phyloP scores from a whole-genome alignment of 2,888 invertebrate genomes.

The Tinea semifulvella region DNA sequence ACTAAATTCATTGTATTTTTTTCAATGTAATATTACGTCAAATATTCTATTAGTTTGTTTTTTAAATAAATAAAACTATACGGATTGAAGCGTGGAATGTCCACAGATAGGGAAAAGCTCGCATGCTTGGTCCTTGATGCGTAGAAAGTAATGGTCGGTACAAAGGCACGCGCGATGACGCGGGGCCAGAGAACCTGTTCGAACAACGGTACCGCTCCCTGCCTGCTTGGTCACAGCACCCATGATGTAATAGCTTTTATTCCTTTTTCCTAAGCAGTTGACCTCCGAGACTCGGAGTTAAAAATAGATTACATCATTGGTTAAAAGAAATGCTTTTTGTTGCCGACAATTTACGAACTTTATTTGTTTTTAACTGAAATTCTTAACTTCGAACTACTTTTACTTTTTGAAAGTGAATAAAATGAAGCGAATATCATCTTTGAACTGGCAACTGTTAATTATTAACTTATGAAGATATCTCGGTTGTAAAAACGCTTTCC shows the following conservation, averaged over 20 bases:
- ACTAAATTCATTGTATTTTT: no score
- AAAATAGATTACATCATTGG: not conserved
- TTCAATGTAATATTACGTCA: no score
- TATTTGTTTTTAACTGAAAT: no score
- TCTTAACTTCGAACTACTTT: no score
- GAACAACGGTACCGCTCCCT: constrained; percentile 52
- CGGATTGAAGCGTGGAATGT: constrained; percentile 9
- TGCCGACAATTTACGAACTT: no score
- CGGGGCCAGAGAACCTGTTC: constrained; percentile 52
- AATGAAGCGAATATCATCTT: no score
- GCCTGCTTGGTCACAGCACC: constrained; percentile 49
- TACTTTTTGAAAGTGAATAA: no score
- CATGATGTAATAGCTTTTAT: constrained; percentile 62
- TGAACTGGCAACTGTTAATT: no score
- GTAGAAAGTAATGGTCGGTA: constrained; percentile 62
- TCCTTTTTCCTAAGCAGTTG: constrained; percentile 18
- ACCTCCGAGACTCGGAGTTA: constrained; percentile 12
- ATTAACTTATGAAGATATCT: no score
- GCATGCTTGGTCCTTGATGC: constrained; percentile 43
- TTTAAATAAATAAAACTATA: no score
- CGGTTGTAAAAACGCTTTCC: no score
- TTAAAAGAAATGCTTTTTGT: not conserved
- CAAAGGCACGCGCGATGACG: constrained; percentile 30
- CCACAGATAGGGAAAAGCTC: constrained; percentile 2
- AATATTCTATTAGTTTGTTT: no score